A percentile compares a stretch with the other conserved stretches of the same genome.
Conservation (phyloP, 92 coral and sea anemone genomes). For the Montipora capitata region DNA sequence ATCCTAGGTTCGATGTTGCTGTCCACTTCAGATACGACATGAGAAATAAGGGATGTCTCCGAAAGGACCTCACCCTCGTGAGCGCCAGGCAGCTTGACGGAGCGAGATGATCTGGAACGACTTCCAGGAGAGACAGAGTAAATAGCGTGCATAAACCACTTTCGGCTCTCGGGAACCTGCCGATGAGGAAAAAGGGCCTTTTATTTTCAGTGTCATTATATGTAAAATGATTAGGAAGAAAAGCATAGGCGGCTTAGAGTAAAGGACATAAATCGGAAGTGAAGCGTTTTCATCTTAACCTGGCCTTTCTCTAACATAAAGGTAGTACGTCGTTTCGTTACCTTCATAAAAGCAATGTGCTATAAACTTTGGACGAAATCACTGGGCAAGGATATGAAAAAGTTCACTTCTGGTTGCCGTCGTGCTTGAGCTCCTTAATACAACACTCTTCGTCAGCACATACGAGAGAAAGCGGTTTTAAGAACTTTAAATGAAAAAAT, state of each 20-base stretch:
- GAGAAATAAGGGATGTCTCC: slow-evolving; percentile 7
- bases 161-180: slow-evolving; percentile 94
- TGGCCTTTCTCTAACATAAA: too few relatives aligned
- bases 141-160: slow-evolving; percentile 98
- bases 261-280: too few relatives aligned
- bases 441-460: not conserved
- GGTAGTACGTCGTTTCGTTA: too few relatives aligned
- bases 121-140: slow-evolving; percentile 90
- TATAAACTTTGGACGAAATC: too few relatives aligned
- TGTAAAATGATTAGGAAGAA: not conserved
- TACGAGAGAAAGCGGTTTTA: not conserved
- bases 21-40: slow-evolving; percentile 24
- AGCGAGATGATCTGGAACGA: slow-evolving; percentile 33
- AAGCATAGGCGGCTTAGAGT: too few relatives aligned
- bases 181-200: not conserved
- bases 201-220: not conserved
- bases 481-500: too few relatives aligned
- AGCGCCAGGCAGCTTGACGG: not conserved
- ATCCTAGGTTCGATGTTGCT: slow-evolving; percentile 33
- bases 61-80: not conserved
- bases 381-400: too few relatives aligned
- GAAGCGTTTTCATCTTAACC: too few relatives aligned
- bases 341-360: too few relatives aligned
- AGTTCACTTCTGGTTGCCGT: too few relatives aligned
- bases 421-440: too few relatives aligned